Evolutionary conservation across 2,113 vertebrate species (phyloP).

Genomic region (Sinosuthora webbiana): DNA sequence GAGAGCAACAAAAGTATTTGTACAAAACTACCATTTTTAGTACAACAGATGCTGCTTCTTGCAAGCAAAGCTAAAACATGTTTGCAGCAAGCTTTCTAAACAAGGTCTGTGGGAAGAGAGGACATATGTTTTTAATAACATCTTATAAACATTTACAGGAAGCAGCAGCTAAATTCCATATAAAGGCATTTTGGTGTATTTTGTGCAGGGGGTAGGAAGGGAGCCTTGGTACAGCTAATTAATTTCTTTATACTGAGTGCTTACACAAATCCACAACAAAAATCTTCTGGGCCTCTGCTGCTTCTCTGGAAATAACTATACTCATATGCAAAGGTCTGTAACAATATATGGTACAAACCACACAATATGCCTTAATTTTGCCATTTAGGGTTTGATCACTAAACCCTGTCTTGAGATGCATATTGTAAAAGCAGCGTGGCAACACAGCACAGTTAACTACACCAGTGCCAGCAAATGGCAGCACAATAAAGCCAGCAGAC

Average conservation of each 20-base stretch:
- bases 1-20: slow-evolving; percentile 25
- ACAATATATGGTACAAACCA: neutral
- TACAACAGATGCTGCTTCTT: slow-evolving; percentile 23
- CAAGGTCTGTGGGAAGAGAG: slow-evolving; percentile 50
- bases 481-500: neutral
- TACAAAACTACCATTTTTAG: slow-evolving; percentile 22
- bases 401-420: neutral
- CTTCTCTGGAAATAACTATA: neutral
- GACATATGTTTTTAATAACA: slow-evolving; percentile 62
- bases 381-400: neutral
- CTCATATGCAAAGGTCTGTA: neutral
- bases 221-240: slow-evolving; percentile 3
- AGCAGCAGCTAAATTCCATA: slow-evolving; percentile 52
- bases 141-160: slow-evolving; percentile 64
- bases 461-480: neutral
- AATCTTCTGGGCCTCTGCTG: neutral
- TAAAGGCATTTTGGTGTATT: slow-evolving; percentile 55
- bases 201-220: slow-evolving; percentile 9
- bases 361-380: neutral
- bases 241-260: slow-evolving; percentile 1
- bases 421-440: neutral
- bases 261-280: slow-evolving; percentile 25
- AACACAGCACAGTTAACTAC: neutral
- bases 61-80: slow-evolving; percentile 37
- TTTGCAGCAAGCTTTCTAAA: slow-evolving; percentile 15